These are phyloP conservation scores for Nothoprocta perdicaria DNA, from an alignment of 2,113 vertebrate genomes.

Conservation along the genomic window DNA sequence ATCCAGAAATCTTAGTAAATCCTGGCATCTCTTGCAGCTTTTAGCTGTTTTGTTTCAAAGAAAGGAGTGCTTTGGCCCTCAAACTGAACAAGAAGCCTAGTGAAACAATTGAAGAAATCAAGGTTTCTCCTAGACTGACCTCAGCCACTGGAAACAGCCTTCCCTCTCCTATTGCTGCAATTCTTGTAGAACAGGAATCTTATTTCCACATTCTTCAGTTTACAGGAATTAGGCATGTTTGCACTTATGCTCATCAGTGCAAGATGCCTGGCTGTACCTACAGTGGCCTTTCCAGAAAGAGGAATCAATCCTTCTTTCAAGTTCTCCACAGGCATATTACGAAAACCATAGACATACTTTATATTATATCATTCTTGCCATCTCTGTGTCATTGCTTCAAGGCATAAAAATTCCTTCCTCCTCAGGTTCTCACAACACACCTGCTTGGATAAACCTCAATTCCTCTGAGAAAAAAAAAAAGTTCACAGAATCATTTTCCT, in stretches of 20 bases:
- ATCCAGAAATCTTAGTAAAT: not conserved
- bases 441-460: constrained; percentile 66
- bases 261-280: not conserved
- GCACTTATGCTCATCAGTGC: not conserved
- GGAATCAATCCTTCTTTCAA: constrained; percentile 37
- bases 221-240: not conserved
- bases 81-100: not conserved
- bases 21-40: not conserved
- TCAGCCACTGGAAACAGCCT: not conserved
- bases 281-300: not conserved
- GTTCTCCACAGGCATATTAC: not conserved
- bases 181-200: not conserved
- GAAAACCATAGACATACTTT: not conserved
- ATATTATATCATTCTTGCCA: constrained; percentile 48
- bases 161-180: not conserved
- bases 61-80: not conserved
- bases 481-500: constrained; percentile 64
- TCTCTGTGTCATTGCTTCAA: constrained; percentile 44
- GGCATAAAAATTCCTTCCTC: constrained; percentile 66
- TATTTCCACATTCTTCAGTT: constrained; percentile 7
- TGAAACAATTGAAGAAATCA: not conserved
- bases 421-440: constrained; percentile 67
- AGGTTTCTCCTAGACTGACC: not conserved
- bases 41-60: not conserved
- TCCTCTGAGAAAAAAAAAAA: constrained; percentile 45